Base-by-base conservation (phyloP, 2,888 invertebrate genomes). In the Fragum sueziense region DNA sequence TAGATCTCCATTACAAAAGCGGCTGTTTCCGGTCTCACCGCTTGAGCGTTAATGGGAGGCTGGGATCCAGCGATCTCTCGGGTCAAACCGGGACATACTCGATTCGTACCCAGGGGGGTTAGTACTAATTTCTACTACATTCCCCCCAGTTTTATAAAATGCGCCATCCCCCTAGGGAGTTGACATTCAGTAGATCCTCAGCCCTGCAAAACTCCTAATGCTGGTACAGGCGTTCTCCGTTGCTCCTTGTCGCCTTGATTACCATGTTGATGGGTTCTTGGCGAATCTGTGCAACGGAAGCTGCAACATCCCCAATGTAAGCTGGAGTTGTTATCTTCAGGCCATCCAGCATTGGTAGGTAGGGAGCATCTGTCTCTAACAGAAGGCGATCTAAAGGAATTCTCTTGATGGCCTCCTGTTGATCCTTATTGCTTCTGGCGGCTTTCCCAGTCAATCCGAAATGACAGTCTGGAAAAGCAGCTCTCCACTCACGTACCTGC, bases 211-310 rank as follows among this genome's bases (percentile, higher is more conserved):
- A n/a, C n/a, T n/a, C n/a, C n/a, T n/a, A n/a, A n/a, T 31, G 20
- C 31, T 31, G 61, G 61, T 61, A 61, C 7, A 61, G 20, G 57
- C 57, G 57, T n/a, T 57, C 57, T n/a, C 25, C 57, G 25, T 57
- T 27, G n/a, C 2, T 27, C 6, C 57, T 3, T 11, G 57, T 47
- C n/a, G 47, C 47, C 3, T 14, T n/a, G 3, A 47, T 9, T 14
- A 47, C n/a, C 3, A n/a, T 9, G 9, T 14, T 57, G 25, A 57
- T n/a, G 2, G 9, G 9, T 27, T 57, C 25, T 14, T 57, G 57
- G 9, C 57, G 57, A 57, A 57, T 22, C 47, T 20, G 17, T 14
- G 47, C 47, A 47, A n/a, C 4, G 4, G 47, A 4, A 47, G 4
- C n/a, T 4, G 17, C 47, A 47, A 47, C 47, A 47, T 47, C 47